phyloP scores from a whole-genome alignment of 2,113 vertebrate genomes.

The Colossoma macropomum region DNA sequence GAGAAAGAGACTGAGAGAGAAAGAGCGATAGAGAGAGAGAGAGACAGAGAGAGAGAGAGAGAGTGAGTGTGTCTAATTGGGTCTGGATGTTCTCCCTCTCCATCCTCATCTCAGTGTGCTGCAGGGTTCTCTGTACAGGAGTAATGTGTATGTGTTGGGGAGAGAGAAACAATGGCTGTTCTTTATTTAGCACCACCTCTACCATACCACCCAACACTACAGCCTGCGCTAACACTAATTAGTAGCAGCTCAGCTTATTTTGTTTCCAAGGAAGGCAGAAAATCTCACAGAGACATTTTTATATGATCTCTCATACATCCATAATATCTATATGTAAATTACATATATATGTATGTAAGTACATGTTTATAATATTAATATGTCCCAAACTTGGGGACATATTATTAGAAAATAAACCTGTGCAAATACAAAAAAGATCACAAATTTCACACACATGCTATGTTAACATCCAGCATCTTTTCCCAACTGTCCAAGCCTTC shows the following conservation, averaged over 20 bases:
- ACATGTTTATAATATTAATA: no score
- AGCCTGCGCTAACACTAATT: conserved; percentile 25
- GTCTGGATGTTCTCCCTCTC: conserved; percentile 21
- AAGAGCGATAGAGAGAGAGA: no score
- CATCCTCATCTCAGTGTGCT: conserved; percentile 7
- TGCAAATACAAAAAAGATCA: no score
- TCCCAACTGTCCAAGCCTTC: no score
- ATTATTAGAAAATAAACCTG: no score
- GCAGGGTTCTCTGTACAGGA: not conserved
- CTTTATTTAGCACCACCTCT: conserved; percentile 23
- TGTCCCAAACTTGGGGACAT: no score
- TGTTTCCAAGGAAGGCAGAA: not conserved
- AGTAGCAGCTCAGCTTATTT: not conserved
- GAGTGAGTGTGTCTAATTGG: conserved; percentile 8
- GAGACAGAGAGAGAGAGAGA: not conserved
- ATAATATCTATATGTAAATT: no score
- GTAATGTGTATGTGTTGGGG: not conserved
- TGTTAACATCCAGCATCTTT: no score
- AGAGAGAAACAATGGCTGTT: not conserved
- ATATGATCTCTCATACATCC: not conserved
- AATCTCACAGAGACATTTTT: not conserved
- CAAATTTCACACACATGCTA: no score
- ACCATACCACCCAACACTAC: not conserved
- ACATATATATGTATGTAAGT: no score
- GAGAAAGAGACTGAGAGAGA: no score